A percentile compares a stretch with the other conserved stretches of the same genome.
Evolutionary conservation across 2,113 vertebrate species (phyloP).

Genomic region (Oostethus manadensis): DNA sequence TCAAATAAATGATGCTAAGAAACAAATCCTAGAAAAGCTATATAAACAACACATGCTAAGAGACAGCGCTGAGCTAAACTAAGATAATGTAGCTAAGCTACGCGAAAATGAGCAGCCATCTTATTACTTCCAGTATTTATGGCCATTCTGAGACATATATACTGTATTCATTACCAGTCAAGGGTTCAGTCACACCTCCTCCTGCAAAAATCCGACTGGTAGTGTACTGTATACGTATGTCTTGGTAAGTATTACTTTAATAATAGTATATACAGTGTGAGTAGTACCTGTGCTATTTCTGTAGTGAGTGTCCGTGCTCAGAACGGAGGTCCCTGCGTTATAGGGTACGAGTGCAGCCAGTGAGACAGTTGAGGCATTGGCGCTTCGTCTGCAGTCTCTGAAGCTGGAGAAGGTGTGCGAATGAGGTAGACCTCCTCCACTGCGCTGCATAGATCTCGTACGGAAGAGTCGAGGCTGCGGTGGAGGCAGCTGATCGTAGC

Average conservation of each 20-base stretch:
- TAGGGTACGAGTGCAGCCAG: conserved; percentile 77
- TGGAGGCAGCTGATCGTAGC: conserved; percentile 88
- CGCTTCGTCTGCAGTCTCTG: conserved; percentile 85
- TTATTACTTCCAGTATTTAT: too few species aligned
- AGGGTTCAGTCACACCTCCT: too few species aligned
- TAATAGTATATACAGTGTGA: conserved; percentile 8
- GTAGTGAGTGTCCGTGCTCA: conserved; percentile 77
- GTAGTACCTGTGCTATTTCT: conserved; percentile 81
- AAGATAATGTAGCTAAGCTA: too few species aligned
- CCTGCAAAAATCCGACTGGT: too few species aligned
- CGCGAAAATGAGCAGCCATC: too few species aligned
- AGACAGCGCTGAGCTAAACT: too few species aligned
- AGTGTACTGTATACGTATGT: too few species aligned
- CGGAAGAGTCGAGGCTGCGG: conserved; percentile 86
- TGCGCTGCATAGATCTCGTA: conserved; percentile 81
- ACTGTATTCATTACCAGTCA: too few species aligned
- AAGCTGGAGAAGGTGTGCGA: conserved; percentile 95
- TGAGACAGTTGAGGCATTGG: conserved; percentile 77
- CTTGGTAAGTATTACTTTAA: neutral
- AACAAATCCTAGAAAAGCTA: neutral
- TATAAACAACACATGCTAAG: too few species aligned
- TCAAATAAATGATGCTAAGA: neutral
- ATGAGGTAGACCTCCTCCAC: conserved; percentile 77
- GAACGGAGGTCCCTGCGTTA: conserved; percentile 75
- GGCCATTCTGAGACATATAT: too few species aligned